Percentiles rank a stretch among this genome's conserved stretches.
Evolutionary conservation across 2,797 vertebrate species (phyloP).

Genomic region (Cheirogaleus major): DNA sequence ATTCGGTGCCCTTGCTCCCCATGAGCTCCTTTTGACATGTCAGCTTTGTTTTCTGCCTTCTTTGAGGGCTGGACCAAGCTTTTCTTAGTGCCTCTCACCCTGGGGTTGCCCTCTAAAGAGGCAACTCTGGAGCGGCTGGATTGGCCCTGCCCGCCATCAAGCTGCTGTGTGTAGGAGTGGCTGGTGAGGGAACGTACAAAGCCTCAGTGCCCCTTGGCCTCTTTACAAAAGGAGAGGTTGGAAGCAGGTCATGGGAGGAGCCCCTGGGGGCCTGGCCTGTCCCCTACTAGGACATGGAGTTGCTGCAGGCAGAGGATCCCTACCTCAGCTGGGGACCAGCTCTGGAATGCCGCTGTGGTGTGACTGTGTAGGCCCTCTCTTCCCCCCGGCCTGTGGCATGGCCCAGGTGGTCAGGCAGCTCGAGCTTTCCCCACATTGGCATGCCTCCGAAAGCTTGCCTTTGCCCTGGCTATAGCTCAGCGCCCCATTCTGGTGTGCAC

Average conservation of each 20-base stretch:
- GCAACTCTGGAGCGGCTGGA: not conserved
- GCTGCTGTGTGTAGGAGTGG: not conserved
- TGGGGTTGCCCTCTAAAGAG: not conserved
- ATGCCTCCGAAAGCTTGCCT: not conserved
- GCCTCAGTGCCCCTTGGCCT: not conserved
- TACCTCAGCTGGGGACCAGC: not conserved
- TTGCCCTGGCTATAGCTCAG: not conserved
- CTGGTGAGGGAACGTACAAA: not conserved
- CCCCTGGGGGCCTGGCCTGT: not conserved
- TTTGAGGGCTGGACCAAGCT: not conserved
- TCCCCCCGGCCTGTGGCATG: not conserved
- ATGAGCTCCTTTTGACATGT: not conserved
- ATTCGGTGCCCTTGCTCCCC: not conserved
- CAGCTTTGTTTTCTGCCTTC: not conserved
- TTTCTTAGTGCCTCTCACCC: not conserved
- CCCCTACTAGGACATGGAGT: not conserved
- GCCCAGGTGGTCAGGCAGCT: not conserved
- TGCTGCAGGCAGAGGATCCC: not conserved
- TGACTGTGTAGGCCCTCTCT: not conserved
- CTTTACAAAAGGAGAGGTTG: not conserved
- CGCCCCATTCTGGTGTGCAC: not conserved
- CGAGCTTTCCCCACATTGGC: not conserved
- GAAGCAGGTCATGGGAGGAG: not conserved
- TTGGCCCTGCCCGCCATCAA: not conserved
- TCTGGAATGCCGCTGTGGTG: not conserved